These are phyloP conservation scores for Carcharodon carcharias DNA, from an alignment of 2,797 vertebrate species.

Conservation along the genomic window DNA sequence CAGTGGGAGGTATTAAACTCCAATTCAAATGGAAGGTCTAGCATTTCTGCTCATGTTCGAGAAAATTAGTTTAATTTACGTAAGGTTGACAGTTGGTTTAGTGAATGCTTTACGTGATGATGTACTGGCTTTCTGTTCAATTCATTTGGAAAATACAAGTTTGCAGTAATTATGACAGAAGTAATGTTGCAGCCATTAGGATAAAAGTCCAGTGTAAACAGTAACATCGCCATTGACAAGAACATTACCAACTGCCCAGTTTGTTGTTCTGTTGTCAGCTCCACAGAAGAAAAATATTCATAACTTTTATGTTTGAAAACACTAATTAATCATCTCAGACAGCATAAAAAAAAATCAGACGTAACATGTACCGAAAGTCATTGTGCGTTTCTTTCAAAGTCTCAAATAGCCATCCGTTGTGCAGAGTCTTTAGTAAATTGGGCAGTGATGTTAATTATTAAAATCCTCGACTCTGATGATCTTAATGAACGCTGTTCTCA, in stretches of 20 bases:
- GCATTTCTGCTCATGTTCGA: neutral
- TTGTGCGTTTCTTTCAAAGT: neutral
- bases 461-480: slow-evolving; percentile 45
- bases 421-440: slow-evolving; percentile 44
- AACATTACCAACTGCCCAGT: neutral
- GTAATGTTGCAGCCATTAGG: neutral
- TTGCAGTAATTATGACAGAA: neutral
- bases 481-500: slow-evolving; percentile 45
- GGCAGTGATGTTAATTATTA: slow-evolving; percentile 43
- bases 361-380: neutral
- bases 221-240: neutral
- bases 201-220: neutral
- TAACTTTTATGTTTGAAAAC: neutral
- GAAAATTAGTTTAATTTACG: neutral
- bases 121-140: neutral
- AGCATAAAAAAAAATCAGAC: neutral
- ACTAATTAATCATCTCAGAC: neutral
- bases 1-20: neutral
- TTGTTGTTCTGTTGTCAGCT: neutral
- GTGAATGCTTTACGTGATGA: neutral
- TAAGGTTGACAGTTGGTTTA: neutral
- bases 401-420: neutral
- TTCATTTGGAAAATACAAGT: neutral
- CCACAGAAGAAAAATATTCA: neutral
- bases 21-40: neutral